Base-by-base conservation (phyloP, 2,113 vertebrate genomes). In the Spheniscus mendiculus region DNA sequence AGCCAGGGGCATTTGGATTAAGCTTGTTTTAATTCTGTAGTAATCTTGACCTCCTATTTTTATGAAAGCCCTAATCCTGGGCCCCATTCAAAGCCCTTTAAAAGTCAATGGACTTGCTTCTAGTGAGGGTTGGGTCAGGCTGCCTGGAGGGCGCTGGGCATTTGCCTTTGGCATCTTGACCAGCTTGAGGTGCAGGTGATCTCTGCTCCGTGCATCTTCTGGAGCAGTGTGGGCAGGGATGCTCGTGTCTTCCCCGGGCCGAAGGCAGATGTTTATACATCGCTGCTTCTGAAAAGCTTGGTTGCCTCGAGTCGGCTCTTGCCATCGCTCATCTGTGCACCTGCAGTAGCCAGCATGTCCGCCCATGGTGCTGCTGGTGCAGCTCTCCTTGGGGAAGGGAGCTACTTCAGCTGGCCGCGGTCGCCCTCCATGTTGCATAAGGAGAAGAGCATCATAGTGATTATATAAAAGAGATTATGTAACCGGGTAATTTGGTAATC, bases 401-500 rank as follows among this genome's bases (percentile, higher is more conserved):
- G 56, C 78, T 83, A 7, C 89, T 92, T 85, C 66, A 78, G 63
- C 76, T 0, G 2, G 50, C 52, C 5, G 4, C 1, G 1, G 42
- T 59, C 47, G 8, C 65, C 66, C 93, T 85, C 84, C 18, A 2
- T 2, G 21, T 96, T 97, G 96, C 71, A 11, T 93, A 95, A 98
- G 94, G 77, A 81, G 94, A 59, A 79, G 73, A 88, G 81, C 71
- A 76, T 85, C 3, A 1, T 78, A 71, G 86, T 71, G 93, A 93
- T 98, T 98, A 97, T 86, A 50, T 96, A 97, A 97, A 95, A 93
- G 80, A 80, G 88, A 81, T 98, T 97, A 97, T 86, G 78, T 97
- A 98, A 98, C 67, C 6, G 79, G 70, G 77, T 91, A 95, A 95
- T 95, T 97, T 90, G 81, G 76, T 96, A 97, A 96, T 97, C 52